phyloP scores from a whole-genome alignment of 2,888 invertebrate genomes.

The Falcaria lacertinaria region DNA sequence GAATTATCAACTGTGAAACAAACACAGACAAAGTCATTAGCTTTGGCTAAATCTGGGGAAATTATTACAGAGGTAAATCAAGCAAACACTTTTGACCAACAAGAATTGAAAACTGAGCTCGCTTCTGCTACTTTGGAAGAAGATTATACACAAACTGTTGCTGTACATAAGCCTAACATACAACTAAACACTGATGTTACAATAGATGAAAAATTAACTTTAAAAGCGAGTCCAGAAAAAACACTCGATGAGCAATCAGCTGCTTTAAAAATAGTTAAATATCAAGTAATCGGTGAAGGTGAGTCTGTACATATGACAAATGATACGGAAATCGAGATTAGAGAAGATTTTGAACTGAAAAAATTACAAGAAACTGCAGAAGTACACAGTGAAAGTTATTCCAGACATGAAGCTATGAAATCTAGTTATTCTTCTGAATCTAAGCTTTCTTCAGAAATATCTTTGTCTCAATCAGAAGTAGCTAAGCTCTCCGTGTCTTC shows the following conservation, averaged over 20 bases:
- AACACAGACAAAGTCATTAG: not conserved
- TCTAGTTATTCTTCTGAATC: not conserved
- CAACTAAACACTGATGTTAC: slow-evolving; percentile 1
- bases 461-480: not conserved
- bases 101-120: not conserved
- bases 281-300: slow-evolving; percentile 10
- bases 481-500: not conserved
- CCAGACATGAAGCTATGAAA: not conserved
- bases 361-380: not conserved
- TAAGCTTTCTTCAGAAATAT: not conserved
- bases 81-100: not conserved
- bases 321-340: slow-evolving; percentile 26
- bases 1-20: not conserved
- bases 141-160: slow-evolving; percentile 1
- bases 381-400: not conserved
- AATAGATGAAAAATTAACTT: slow-evolving; percentile 3
- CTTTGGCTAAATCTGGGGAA: slow-evolving; percentile 25
- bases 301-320: slow-evolving; percentile 16
- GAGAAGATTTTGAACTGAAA: slow-evolving; percentile 10
- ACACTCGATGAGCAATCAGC: slow-evolving; percentile 29
- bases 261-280: slow-evolving; percentile 35
- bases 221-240: slow-evolving; percentile 4
- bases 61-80: slow-evolving; percentile 14
- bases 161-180: not conserved
- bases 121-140: slow-evolving; percentile 1